Conservation (phyloP, 2,797 vertebrate genomes). For the Hippopotamyrus pictus region DNA sequence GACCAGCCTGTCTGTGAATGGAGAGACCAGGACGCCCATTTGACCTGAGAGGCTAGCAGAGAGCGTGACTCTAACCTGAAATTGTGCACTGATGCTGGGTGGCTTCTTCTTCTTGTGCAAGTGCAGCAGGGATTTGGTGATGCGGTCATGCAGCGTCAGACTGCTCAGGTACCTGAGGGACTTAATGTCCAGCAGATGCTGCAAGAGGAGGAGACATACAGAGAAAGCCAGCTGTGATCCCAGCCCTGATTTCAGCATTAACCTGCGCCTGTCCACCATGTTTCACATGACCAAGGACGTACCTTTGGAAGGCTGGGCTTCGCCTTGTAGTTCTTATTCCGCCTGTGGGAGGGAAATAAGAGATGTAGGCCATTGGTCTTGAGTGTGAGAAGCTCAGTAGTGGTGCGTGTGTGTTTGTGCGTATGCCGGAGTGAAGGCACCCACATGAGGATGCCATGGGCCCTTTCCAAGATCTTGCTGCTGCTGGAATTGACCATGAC, state of each 20-base stretch:
- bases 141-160: constrained; percentile 90
- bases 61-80: constrained; percentile 73
- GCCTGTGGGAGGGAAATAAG: constrained; percentile 60
- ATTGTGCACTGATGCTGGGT: constrained; percentile 96
- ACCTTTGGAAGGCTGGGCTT: constrained; percentile 91
- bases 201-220: constrained; percentile 22
- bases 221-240: background rate
- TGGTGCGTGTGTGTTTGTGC: background rate
- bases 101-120: constrained; percentile 99
- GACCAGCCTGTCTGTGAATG: background rate
- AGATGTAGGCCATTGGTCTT: background rate
- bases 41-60: background rate
- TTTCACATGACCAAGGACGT: constrained; percentile 25
- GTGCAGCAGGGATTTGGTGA: constrained; percentile 95
- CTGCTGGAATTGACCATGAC: constrained; percentile 82
- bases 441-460: constrained; percentile 96
- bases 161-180: constrained; percentile 91
- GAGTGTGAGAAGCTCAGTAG: background rate
- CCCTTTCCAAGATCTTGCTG: constrained; percentile 91
- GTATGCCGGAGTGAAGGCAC: constrained; percentile 38
- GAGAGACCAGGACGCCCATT: background rate
- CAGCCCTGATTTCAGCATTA: background rate
- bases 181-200: constrained; percentile 92
- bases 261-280: background rate
- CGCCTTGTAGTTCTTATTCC: constrained; percentile 87